Conservation (phyloP, 2,797 vertebrate genomes). For the Onychomys arenicola region DNA sequence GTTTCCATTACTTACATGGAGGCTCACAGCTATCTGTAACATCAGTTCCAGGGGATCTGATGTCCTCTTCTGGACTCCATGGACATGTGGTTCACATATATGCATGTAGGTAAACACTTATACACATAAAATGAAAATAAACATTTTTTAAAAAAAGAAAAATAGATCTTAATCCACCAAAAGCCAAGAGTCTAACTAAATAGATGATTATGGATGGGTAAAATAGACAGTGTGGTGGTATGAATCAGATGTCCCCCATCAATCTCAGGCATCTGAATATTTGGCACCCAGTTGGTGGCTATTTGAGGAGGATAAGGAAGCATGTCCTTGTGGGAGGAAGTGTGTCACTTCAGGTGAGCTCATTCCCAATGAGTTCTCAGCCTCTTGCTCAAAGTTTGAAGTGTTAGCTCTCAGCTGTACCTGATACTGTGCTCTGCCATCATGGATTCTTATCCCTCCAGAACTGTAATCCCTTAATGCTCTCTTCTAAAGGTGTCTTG, state of each 20-base stretch:
- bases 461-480: not conserved
- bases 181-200: not conserved
- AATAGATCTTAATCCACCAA: not conserved
- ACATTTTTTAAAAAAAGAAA: not conserved
- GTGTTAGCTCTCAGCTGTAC: not conserved
- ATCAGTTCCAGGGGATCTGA: not conserved
- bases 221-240: not conserved
- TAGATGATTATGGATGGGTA: not conserved
- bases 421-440: no score
- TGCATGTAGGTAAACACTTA: not conserved
- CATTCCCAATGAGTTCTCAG: not conserved
- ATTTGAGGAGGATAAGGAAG: not conserved
- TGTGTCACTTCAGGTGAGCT: not conserved
- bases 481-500: not conserved
- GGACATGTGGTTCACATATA: not conserved
- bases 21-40: not conserved
- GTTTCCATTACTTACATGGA: not conserved
- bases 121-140: not conserved
- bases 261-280: not conserved
- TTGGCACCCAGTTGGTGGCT: not conserved
- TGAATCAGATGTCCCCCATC: not conserved
- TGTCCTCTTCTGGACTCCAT: not conserved
- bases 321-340: not conserved
- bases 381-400: no score
- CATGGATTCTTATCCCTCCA: no score